Base-by-base conservation (phyloP, 30 jellyfish, hydroid and myxozoan species). In the Aurelia aurita region DNA sequence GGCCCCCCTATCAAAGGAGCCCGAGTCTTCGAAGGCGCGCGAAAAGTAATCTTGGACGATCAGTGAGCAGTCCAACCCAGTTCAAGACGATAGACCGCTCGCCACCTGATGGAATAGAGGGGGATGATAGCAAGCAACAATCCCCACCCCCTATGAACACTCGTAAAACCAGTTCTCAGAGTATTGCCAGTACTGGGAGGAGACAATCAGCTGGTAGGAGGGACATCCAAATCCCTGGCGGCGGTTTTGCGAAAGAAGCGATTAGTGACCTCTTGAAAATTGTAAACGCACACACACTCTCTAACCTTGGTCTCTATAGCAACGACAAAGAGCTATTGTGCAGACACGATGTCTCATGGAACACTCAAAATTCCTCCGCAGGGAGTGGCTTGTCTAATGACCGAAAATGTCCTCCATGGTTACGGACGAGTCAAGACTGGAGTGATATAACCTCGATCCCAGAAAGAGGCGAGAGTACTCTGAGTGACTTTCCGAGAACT, bases 41-140 rank as follows among this genome's bases (percentile, higher is more conserved):
- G 23, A 70, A 27, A 12, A 28, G 13, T 6, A 1, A 18, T 35
- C 25, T 67, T 1, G 88, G 63, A n/a, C 49, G 60, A 32, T 22
- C 28, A 13, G 43, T 32, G 68, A 45, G 67, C 45, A 60, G 63
- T 43, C 20, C 49, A 5, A 19, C 27, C 12, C 25, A 22, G 0
- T 55, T 55, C 25, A 55, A 77, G 18, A 43, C 46, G 8, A 18
- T 53, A 4, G 77, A 64, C 34, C 79, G 96, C 4, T 76, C 76
- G 46, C 96, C 96, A 34, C 96, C 96, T 10, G 96, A 87, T 68
- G 96, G 96, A 27, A 64, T 28, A 20, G 96, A 87, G 47, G 76
- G 77, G 62, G 60, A 28, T n/a, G 31, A 27, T 14, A 26, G 26
- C 29, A 43, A 53, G 5, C 65, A 34, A 3, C 82, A 39, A 39